Evolutionary conservation across 2,113 vertebrate genomes (phyloP).

Genomic region (Onychorhynchus coronatus): DNA sequence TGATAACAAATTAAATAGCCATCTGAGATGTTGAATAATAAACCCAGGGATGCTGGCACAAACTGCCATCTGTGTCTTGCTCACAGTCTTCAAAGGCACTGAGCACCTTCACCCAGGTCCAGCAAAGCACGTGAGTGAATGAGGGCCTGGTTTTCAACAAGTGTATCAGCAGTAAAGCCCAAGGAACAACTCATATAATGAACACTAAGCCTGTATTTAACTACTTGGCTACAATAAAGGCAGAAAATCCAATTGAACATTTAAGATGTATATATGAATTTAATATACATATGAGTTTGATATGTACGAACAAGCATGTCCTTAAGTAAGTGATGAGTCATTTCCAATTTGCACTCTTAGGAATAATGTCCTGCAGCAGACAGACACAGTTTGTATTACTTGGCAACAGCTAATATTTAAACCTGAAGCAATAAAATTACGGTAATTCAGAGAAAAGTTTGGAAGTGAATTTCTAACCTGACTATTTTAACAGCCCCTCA

Average conservation of each 20-base stretch:
- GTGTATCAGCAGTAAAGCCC: background rate
- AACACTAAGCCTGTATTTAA: background rate
- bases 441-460: background rate
- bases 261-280: background rate
- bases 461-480: background rate
- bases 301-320: background rate
- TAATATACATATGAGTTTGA: background rate
- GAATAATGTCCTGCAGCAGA: background rate
- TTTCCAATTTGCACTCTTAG: background rate
- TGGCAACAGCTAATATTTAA: background rate
- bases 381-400: background rate
- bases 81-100: background rate
- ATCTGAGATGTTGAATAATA: conserved; percentile 29
- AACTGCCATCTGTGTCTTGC: background rate
- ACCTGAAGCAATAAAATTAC: background rate
- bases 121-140: background rate
- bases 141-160: background rate
- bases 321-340: background rate
- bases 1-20: conserved; percentile 46
- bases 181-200: background rate
- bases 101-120: background rate
- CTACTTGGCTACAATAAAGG: background rate
- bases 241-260: background rate
- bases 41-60: background rate
- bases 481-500: background rate